phyloP scores from a whole-genome alignment of 2,888 invertebrate species.

The Zootermopsis nevadensis region DNA sequence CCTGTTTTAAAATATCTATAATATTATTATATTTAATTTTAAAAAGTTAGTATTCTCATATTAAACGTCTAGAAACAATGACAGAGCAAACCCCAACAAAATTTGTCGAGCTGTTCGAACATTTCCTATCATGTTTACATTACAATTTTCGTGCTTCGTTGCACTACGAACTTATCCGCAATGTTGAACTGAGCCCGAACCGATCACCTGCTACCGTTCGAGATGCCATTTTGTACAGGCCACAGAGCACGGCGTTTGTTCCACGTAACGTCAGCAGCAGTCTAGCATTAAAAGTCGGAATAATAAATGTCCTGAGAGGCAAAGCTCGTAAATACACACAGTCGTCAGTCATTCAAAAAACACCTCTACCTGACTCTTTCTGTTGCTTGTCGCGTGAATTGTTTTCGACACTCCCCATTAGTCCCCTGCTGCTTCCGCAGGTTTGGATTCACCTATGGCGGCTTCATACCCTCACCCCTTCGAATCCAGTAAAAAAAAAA shows the following conservation, averaged over 20 bases:
- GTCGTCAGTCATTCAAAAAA: slow-evolving; percentile 39
- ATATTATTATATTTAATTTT: too few species aligned
- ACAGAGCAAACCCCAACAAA: too few species aligned
- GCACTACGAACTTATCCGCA: too few species aligned
- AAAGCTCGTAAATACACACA: slow-evolving; percentile 41
- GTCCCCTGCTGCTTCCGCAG: slow-evolving; percentile 25
- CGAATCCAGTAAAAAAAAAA: slow-evolving; percentile 35
- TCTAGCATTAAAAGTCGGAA: slow-evolving; percentile 35
- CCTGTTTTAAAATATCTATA: too few species aligned
- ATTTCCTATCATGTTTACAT: too few species aligned
- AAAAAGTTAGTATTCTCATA: too few species aligned
- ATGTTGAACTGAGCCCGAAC: too few species aligned
- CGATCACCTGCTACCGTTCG: too few species aligned
- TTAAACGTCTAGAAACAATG: too few species aligned
- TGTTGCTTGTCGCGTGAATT: slow-evolving; percentile 28
- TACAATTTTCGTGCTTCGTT: too few species aligned
- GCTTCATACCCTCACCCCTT: slow-evolving; percentile 21
- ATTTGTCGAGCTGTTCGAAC: too few species aligned
- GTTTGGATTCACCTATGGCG: slow-evolving; percentile 22
- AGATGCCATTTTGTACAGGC: slow-evolving; percentile 28
- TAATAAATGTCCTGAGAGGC: slow-evolving; percentile 39
- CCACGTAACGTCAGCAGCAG: neutral
- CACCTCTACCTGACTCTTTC: slow-evolving; percentile 15
- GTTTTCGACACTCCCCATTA: slow-evolving; percentile 43
- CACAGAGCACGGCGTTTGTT: neutral